phyloP scores from a whole-genome alignment of 2,113 vertebrate species.

The Pseudolaguvia tuberculata region DNA sequence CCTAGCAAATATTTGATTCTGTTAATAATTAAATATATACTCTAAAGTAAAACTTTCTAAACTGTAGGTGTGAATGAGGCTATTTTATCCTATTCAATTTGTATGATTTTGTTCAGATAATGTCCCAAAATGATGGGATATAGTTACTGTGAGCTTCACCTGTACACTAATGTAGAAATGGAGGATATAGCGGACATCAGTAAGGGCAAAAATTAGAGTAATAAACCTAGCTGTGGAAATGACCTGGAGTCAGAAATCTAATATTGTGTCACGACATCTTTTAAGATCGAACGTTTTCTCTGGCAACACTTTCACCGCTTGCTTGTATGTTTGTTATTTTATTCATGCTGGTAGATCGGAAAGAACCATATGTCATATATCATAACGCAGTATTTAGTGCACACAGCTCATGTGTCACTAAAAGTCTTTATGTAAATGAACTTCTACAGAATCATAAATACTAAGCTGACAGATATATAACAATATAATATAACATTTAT shows the following conservation, averaged over 20 bases:
- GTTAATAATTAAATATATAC: background rate
- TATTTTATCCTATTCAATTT: background rate
- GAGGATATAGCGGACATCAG: background rate
- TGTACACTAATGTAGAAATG: background rate
- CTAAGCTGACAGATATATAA: too few species aligned
- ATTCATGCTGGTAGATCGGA: background rate
- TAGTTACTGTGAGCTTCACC: background rate
- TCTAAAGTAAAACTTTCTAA: background rate
- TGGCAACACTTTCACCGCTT: background rate
- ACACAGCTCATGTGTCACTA: background rate
- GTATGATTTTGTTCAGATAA: background rate
- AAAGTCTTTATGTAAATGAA: background rate
- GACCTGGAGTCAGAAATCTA: background rate
- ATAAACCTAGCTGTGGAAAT: background rate
- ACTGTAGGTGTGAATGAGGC: background rate
- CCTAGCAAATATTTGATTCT: too few species aligned
- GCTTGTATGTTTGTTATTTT: background rate
- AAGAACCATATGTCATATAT: background rate
- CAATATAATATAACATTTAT: too few species aligned
- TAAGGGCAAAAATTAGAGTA: background rate
- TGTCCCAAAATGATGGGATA: background rate
- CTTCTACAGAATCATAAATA: background rate
- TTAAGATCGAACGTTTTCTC: background rate
- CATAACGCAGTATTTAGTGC: background rate
- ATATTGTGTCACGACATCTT: background rate